Evolutionary conservation across 2,113 vertebrate genomes (phyloP).

Genomic region (Scortum barcoo): DNA sequence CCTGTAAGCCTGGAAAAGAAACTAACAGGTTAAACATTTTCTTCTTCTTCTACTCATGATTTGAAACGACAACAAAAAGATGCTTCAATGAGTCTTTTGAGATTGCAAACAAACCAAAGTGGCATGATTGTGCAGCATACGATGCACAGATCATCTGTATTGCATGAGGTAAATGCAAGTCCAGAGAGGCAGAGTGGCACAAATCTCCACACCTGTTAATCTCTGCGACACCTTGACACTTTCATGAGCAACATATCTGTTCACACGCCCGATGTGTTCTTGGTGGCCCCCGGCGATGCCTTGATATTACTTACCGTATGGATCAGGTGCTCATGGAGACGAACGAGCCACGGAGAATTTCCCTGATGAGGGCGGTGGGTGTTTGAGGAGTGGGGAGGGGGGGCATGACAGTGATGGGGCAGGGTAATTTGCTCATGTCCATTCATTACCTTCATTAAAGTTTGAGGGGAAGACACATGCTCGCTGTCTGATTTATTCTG

Average conservation of each 20-base stretch:
- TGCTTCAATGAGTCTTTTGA: neutral
- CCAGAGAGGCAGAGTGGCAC: conserved; percentile 16
- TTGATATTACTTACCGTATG: conserved; percentile 76
- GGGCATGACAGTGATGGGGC: conserved; percentile 43
- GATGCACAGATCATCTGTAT: neutral
- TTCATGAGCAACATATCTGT: conserved; percentile 80
- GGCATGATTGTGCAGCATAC: neutral
- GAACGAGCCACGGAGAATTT: conserved; percentile 67
- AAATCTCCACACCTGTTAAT: conserved; percentile 70
- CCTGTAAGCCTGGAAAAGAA: neutral
- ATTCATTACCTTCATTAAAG: conserved; percentile 85
- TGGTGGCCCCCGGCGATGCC: conserved; percentile 68
- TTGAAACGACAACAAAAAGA: neutral
- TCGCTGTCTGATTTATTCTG: conserved; percentile 75
- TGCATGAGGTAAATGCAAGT: conserved; percentile 12
- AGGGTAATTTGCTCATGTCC: conserved; percentile 82
- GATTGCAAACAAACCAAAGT: neutral
- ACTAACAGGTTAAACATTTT: neutral
- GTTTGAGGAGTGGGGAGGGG: conserved; percentile 2
- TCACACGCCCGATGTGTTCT: conserved; percentile 79
- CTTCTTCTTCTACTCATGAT: neutral
- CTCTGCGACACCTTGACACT: conserved; percentile 75
- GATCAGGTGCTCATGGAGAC: conserved; percentile 80
- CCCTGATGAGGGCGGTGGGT: neutral
- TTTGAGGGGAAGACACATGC: conserved; percentile 77